phyloP scores from a whole-genome alignment of 2,888 invertebrate species.

The Coelinius sp. region DNA sequence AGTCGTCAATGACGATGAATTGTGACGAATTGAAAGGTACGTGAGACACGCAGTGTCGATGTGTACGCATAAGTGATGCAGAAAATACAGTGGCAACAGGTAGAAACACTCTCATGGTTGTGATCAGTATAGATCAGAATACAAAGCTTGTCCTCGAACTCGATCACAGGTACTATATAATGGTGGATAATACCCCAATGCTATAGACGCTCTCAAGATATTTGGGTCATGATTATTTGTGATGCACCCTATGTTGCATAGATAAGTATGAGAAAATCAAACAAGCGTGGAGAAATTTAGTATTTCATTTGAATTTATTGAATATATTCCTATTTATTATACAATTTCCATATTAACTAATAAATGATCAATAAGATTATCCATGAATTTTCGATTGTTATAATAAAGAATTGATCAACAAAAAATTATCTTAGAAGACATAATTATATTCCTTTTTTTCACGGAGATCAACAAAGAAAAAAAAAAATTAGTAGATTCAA shows the following conservation, averaged over 20 bases:
- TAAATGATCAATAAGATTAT: not conserved
- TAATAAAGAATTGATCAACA: too few species aligned
- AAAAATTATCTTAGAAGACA: too few species aligned
- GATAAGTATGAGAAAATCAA: slow-evolving; percentile 38
- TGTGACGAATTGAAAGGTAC: slow-evolving; percentile 25
- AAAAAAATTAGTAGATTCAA: not conserved
- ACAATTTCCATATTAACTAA: not conserved
- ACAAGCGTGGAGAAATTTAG: slow-evolving; percentile 24
- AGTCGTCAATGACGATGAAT: not conserved
- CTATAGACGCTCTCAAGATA: slow-evolving; percentile 14
- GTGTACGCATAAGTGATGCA: not conserved
- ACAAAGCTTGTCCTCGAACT: not conserved
- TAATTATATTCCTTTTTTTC: too few species aligned
- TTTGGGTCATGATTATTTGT: slow-evolving; percentile 35
- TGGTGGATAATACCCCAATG: not conserved
- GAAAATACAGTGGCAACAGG: slow-evolving; percentile 23
- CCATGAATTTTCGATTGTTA: too few species aligned
- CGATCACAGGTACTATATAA: slow-evolving; percentile 4
- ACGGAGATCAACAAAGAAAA: not conserved
- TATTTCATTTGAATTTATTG: not conserved
- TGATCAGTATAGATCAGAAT: slow-evolving; percentile 28
- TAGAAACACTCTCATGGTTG: slow-evolving; percentile 33
- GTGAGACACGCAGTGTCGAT: slow-evolving; percentile 10
- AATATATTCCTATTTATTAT: not conserved
- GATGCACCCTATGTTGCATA: slow-evolving; percentile 33